Evolutionary conservation across 2,888 invertebrate species (phyloP).

Genomic region (Rotaria sp.): DNA sequence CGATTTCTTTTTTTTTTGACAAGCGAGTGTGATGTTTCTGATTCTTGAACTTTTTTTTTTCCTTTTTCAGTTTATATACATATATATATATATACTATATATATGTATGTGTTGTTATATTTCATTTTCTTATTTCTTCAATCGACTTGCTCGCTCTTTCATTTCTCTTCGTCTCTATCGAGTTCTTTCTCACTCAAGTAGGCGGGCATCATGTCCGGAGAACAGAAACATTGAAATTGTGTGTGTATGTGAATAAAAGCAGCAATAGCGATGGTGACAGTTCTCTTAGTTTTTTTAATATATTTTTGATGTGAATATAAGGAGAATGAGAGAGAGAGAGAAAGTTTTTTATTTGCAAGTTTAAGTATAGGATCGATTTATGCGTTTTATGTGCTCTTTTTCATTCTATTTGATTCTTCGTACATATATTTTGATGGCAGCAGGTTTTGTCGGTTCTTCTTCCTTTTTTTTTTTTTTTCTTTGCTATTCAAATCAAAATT

Average conservation of each 20-base stretch:
- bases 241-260: constrained; percentile 4
- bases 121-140: neutral
- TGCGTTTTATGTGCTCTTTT: neutral
- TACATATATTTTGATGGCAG: constrained; percentile 2
- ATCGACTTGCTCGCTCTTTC: constrained; percentile 11
- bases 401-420: neutral
- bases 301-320: constrained; percentile 18
- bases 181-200: neutral
- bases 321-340: neutral
- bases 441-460: constrained; percentile 16
- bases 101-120: constrained; percentile 17
- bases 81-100: neutral
- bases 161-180: neutral
- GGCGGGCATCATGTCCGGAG: constrained; percentile 11
- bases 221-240: constrained; percentile 21
- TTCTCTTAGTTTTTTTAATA: neutral
- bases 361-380: neutral
- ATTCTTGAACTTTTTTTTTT: constrained; percentile 20
- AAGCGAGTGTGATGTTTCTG: neutral
- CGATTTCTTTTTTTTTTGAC: neutral
- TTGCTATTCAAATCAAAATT: neutral
- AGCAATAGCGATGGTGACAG: neutral
- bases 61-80: no score
- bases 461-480: neutral
- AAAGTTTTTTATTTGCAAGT: constrained; percentile 20